Base-by-base conservation (phyloP, 2,113 vertebrate species). In the Ondatra zibethicus region DNA sequence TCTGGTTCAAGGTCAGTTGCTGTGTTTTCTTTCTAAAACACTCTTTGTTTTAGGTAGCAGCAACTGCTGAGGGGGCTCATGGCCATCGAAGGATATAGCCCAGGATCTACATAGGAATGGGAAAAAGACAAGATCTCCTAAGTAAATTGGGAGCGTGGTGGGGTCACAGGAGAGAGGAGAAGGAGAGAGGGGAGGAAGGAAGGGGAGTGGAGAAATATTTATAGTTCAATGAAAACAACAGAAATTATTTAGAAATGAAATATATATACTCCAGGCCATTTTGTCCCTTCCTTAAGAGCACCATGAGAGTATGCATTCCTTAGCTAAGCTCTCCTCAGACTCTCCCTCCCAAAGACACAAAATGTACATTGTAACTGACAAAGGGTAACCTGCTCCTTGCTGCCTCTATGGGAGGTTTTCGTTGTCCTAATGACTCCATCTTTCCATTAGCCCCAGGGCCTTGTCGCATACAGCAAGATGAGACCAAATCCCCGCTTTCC, bases 381-480 rank as follows among this genome's bases (percentile, higher is more conserved):
- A 63, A 81, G 33, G 29, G 10, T 55, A 10, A n/a, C 5, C 31
- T 42, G 47, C 33, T 52, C 58, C 33, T 92, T 55, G 73, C 31
- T 14, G 1, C 39, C 12, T 89, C 66, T 42, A 0, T 77, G 21
- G 25, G 42, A 12, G 4, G 7, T 61, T 45, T 55, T 87, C 73
- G 4, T 70, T 66, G 27, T 89, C 61, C 80, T 2, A 52, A 50
- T 91, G 63, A 3, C 50, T 39, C 36, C 31, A 55, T 45, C 42
- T 63, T 84, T 88, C 68, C 36, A 39, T 70, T 92, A 85, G 88
- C n/a, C n/a, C 21, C 27, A 72, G 85, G 11, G 16, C 66, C 65
- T 97, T 91, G 91, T 88, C 65, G 92, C 14, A 33, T n/a, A 16
- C 21, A 92, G 21, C 27, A 29, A 92, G 45, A 52, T 50, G 33